Conservation (phyloP, 2,113 vertebrate genomes). For the Dipodomys ordii region DNA sequence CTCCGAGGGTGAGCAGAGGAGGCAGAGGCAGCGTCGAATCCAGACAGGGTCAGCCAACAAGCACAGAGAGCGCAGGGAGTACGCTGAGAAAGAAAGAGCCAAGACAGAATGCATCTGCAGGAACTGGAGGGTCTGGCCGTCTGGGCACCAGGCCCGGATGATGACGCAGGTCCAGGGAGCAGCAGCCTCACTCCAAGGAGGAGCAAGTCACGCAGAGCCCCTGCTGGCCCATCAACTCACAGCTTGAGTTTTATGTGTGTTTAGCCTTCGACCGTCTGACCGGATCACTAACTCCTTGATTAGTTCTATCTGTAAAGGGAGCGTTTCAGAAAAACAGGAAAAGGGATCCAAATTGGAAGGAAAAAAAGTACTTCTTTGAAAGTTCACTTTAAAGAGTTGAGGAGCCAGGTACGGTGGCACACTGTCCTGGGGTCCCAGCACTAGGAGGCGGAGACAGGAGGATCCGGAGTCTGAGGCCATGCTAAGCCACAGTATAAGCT, state of each 20-base stretch:
- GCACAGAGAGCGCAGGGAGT: too few species aligned
- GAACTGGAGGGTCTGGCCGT: fast-evolving
- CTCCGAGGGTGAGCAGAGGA: too few species aligned
- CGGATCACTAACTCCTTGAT: neutral
- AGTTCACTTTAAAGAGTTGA: neutral
- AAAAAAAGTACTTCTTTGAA: neutral
- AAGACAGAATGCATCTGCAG: fast-evolving
- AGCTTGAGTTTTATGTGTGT: too few species aligned
- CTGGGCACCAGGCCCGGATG: fast-evolving
- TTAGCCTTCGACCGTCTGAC: neutral
- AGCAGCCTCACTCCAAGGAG: fast-evolving
- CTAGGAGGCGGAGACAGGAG: too few species aligned
- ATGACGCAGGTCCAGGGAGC: fast-evolving
- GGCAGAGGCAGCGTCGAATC: too few species aligned
- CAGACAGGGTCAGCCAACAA: too few species aligned
- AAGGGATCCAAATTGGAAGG: neutral
- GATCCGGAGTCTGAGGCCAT: too few species aligned
- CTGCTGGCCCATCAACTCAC: fast-evolving
- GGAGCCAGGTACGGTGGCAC: neutral
- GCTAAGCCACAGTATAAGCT: too few species aligned
- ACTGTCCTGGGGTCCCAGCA: too few species aligned
- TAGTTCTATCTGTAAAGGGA: neutral
- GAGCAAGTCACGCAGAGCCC: fast-evolving
- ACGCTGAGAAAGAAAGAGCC: too few species aligned
- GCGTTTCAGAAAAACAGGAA: neutral